Percentiles rank a stretch among this genome's conserved stretches.
These are phyloP conservation scores for Idaea dimidiata DNA, from an alignment of 2,888 invertebrate species.

Conservation along the genomic window DNA sequence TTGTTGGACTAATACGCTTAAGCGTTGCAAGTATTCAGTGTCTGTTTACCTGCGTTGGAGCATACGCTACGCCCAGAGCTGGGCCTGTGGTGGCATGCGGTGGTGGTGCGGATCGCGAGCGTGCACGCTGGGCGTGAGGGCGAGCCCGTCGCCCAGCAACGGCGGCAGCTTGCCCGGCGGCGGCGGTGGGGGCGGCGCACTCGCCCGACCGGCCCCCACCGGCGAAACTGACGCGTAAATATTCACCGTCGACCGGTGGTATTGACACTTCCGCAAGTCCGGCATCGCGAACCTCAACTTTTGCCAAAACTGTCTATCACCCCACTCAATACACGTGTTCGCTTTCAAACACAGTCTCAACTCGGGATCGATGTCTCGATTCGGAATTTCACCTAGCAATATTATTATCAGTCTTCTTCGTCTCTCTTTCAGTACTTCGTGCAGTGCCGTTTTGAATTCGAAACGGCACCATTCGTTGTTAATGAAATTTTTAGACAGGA, in stretches of 20 bases:
- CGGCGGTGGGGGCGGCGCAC: conserved; percentile 82
- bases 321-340: conserved; percentile 95
- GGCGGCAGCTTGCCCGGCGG: conserved; percentile 84
- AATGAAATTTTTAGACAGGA: conserved; percentile 95
- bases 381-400: conserved; percentile 93
- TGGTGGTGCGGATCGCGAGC: conserved; percentile 70
- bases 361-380: conserved; percentile 94
- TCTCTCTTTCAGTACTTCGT: conserved; percentile 93
- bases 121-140: conserved; percentile 67
- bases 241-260: conserved; percentile 85
- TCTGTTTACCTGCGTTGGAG: conserved; percentile 83
- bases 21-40: conserved; percentile 71
- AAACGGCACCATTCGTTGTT: conserved; percentile 97
- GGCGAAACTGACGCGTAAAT: conserved; percentile 85
- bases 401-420: conserved; percentile 94
- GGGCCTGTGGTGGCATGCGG: conserved; percentile 84
- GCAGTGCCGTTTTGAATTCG: conserved; percentile 96
- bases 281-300: conserved; percentile 96
- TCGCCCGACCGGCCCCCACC: conserved; percentile 78
- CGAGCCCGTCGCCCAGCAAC: conserved; percentile 74
- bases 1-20: conserved; percentile 79
- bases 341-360: conserved; percentile 93
- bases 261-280: conserved; percentile 85
- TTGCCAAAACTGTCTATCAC: conserved; percentile 98
- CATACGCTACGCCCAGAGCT: conserved; percentile 90